Evolutionary conservation across 1,140 invertebrate species (phyloP).

Genomic region (Papilio polyxenes): DNA sequence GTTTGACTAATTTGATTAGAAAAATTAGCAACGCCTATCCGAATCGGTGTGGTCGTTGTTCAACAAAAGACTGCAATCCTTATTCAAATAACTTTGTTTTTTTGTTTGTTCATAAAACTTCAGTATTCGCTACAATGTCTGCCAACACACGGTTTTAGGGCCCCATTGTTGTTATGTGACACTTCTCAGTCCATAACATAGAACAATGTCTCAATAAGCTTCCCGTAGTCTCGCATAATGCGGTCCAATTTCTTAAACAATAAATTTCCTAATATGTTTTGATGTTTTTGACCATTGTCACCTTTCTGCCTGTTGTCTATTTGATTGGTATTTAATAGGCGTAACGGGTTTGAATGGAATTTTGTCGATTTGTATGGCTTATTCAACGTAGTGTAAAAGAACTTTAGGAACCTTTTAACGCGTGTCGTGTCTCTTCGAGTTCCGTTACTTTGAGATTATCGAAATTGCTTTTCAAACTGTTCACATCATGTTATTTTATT

Average conservation of each 20-base stretch:
- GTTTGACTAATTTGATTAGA: conserved; percentile 56
- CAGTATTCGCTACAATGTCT: conserved; percentile 63
- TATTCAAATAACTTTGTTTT: conserved; percentile 49
- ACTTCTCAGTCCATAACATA: conserved; percentile 59
- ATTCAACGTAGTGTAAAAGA: conserved; percentile 46
- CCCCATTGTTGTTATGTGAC: conserved; percentile 49
- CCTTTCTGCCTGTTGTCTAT: conserved; percentile 54
- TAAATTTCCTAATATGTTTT: conserved; percentile 73
- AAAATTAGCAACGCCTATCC: conserved; percentile 72
- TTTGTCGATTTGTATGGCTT: conserved; percentile 53
- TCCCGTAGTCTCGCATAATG: conserved; percentile 68
- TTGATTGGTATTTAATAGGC: conserved; percentile 61
- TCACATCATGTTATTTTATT: conserved; percentile 14
- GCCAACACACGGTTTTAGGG: conserved; percentile 61
- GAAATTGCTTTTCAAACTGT: conserved; percentile 15
- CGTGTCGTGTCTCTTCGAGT: conserved; percentile 48
- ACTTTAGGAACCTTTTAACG: conserved; percentile 40
- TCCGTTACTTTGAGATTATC: conserved; percentile 49
- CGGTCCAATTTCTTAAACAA: conserved; percentile 71
- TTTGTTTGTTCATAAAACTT: conserved; percentile 56
- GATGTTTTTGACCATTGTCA: conserved; percentile 69
- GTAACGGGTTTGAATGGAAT: conserved; percentile 57
- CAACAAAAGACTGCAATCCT: conserved; percentile 52
- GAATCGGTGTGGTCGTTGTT: conserved; percentile 66
- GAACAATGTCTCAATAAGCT: conserved; percentile 60